Base-by-base conservation (phyloP, 2,888 invertebrate genomes). In the Hypolimnas misippus region DNA sequence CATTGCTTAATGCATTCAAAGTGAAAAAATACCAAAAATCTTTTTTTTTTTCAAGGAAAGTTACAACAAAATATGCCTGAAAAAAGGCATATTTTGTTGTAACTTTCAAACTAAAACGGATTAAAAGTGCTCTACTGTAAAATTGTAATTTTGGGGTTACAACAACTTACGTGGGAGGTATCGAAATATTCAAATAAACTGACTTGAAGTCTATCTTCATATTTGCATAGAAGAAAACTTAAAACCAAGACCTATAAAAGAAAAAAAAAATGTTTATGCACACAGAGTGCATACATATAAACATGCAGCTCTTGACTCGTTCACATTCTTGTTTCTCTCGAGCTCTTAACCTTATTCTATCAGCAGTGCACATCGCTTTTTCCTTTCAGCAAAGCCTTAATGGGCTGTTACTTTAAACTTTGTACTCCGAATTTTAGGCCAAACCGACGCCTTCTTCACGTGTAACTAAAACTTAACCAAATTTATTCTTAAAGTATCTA, bases 401-500 rank as follows among this genome's bases (percentile, higher is more conserved):
- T 51, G 31, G 42, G 51, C 42, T 51, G 42, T 51, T 31, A 51
- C 19, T 58, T 58, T 42, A 42, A 46, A 19, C 31, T 42, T 51
- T 33, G 40, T 58, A 51, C 29, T 58, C 40, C 14, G 35, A 33
- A 51, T 40, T 58, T 58, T 58, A 58, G 21, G 21, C 7, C 16
- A 42, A 42, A 46, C 46, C 21, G 46, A 46, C 46, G 25, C n/a
- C 21, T 46, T 16, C 46, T 46, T 46, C 21, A 35, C 33, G 46
- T 33, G 29, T 17, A 42, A 42, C 17, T 42, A n/a, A 17, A 50
- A 50, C 29, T 31, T 57, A 57, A 29, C 35, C 40, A 58, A 52
- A 58, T 58, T 58, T 58, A 58, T 58, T 51, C 51, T 42, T n/a
- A n/a, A n/a, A n/a, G n/a, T n/a, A n/a, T n/a, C n/a, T 42, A 42